These are phyloP conservation scores for Cyclina sinensis DNA, from an alignment of 1,140 invertebrate genomes.

Conservation along the genomic window DNA sequence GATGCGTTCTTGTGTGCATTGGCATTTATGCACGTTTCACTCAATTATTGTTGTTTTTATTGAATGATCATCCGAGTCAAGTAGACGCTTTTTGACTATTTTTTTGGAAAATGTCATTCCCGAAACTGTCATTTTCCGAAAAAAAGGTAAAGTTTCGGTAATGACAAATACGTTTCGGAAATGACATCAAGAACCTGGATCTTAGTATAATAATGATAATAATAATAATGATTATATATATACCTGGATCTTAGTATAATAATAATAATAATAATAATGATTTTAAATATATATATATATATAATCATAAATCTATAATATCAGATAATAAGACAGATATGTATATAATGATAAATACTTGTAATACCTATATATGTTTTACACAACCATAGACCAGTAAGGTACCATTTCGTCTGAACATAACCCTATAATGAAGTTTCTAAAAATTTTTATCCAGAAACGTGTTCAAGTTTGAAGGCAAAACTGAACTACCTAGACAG, in stretches of 20 bases:
- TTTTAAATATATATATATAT: background rate
- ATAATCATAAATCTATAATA: background rate
- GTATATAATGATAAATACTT: background rate
- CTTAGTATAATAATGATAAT: background rate
- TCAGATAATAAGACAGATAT: too few relatives aligned
- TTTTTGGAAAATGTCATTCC: slow-evolving; percentile 1
- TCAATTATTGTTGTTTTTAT: too few relatives aligned
- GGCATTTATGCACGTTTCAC: too few relatives aligned
- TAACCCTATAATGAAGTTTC: background rate
- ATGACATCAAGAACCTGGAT: background rate
- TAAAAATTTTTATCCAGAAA: background rate
- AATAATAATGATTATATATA: background rate
- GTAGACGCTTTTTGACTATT: too few relatives aligned
- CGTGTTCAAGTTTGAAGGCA: background rate
- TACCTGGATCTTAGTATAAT: background rate
- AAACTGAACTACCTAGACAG: background rate
- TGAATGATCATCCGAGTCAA: too few relatives aligned
- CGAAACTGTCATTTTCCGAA: slow-evolving; percentile 38
- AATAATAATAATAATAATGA: background rate
- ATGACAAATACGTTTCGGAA: slow-evolving; percentile 8
- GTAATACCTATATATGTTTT: background rate
- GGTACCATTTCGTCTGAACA: background rate
- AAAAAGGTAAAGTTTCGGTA: background rate
- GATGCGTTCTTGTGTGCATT: too few relatives aligned
- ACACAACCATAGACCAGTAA: background rate